Percentiles rank a stretch among this genome's conserved stretches.
phyloP scores from a whole-genome alignment of 2,888 invertebrate species.

The Sesia bembeciformis region DNA sequence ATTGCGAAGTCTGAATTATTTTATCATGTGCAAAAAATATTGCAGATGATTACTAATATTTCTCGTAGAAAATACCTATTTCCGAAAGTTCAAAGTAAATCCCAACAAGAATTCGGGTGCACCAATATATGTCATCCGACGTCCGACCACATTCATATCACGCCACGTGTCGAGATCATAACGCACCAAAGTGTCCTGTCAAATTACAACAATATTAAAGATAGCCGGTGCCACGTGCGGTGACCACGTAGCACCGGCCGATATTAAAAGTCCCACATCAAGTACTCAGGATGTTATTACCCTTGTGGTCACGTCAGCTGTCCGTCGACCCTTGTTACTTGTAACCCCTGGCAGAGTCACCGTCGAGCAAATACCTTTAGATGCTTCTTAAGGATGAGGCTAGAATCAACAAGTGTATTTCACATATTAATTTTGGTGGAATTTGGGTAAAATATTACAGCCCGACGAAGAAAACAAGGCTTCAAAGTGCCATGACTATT shows the following conservation, averaged over 20 bases:
- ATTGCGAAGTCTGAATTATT: too few species aligned
- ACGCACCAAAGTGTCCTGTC: slow-evolving; percentile 23
- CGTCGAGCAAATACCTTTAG: neutral
- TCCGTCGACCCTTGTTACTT: slow-evolving; percentile 43
- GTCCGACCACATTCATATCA: slow-evolving; percentile 15
- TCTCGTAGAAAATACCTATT: too few species aligned
- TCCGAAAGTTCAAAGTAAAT: neutral
- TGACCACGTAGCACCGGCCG: slow-evolving; percentile 22
- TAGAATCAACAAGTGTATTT: slow-evolving; percentile 35
- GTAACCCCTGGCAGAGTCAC: neutral
- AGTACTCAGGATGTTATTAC: slow-evolving; percentile 19
- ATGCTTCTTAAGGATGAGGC: slow-evolving; percentile 18
- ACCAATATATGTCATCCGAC: neutral
- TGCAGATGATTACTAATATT: too few species aligned
- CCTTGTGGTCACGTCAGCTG: slow-evolving; percentile 43
- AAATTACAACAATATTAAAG: slow-evolving; percentile 26
- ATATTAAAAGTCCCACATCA: slow-evolving; percentile 41
- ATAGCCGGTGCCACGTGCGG: slow-evolving; percentile 9
- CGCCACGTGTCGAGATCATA: slow-evolving; percentile 13
- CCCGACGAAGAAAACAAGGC: too few species aligned
- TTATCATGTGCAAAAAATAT: too few species aligned
- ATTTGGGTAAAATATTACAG: too few species aligned
- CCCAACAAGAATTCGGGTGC: neutral
- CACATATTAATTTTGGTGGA: slow-evolving; percentile 14
- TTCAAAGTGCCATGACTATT: too few species aligned